A percentile compares a stretch with the other conserved stretches of the same genome.
Conservation (phyloP, 2,888 invertebrate species). For the Trachelus troglodyta region DNA sequence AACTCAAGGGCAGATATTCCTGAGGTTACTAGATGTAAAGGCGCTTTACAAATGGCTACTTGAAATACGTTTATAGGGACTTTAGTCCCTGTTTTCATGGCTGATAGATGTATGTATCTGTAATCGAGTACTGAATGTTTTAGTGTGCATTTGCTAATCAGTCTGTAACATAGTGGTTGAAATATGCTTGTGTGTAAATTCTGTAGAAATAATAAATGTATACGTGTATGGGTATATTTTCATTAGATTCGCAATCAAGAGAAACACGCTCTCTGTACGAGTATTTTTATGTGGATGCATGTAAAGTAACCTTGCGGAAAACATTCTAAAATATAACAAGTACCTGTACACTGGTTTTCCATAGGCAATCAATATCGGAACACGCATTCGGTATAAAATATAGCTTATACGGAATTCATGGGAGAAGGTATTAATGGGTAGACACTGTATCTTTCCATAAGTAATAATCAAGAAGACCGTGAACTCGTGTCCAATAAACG, state of each 20-base stretch:
- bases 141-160: neutral
- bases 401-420: neutral
- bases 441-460: neutral
- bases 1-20: neutral
- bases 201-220: neutral
- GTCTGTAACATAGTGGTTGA: neutral
- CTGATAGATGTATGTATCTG: neutral
- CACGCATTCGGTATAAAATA: neutral
- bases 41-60: neutral
- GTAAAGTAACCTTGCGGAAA: neutral
- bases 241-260: neutral
- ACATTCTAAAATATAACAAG: neutral
- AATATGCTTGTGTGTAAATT: neutral
- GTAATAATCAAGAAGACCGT: neutral
- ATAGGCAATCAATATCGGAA: neutral
- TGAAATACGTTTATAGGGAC: neutral
- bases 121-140: neutral
- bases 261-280: neutral
- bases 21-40: neutral
- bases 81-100: neutral
- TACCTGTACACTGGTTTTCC: neutral
- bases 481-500: neutral
- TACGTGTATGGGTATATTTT: neutral
- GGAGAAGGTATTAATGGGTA: neutral
- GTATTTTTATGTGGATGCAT: neutral